Evolutionary conservation across 1,140 invertebrate genomes (phyloP).

Genomic region (Daktulosphaira vitifoliae): DNA sequence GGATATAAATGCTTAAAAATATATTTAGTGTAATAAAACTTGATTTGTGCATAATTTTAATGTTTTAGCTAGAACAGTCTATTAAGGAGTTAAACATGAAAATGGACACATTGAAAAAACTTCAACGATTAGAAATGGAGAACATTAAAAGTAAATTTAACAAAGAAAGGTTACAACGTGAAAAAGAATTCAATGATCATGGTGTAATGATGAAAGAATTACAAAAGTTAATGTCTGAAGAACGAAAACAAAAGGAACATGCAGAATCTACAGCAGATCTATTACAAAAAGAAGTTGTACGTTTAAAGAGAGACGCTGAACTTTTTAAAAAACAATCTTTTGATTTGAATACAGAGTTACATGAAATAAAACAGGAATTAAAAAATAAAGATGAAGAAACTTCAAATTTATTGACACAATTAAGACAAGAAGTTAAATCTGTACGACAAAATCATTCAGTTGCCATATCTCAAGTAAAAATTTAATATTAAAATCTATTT

Average conservation of each 20-base stretch:
- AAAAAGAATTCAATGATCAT: conserved; percentile 50
- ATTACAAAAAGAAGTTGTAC: conserved; percentile 43
- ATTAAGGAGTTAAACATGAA: conserved; percentile 49
- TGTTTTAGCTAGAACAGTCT: conserved; percentile 55
- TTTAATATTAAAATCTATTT: too few species aligned
- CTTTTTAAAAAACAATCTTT: conserved; percentile 49
- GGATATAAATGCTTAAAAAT: too few species aligned
- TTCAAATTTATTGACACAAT: conserved; percentile 52
- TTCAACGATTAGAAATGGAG: conserved; percentile 32
- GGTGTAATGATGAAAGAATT: conserved; percentile 59
- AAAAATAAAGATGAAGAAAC: conserved; percentile 54
- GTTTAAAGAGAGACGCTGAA: conserved; percentile 45
- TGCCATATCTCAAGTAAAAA: conserved; percentile 52
- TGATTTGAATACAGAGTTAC: conserved; percentile 55
- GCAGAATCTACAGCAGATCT: conserved; percentile 51
- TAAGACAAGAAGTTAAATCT: conserved; percentile 61
- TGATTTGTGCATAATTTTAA: too few species aligned
- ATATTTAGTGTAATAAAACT: too few species aligned
- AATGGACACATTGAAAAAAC: conserved; percentile 31
- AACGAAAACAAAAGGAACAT: conserved; percentile 53
- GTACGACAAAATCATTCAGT: conserved; percentile 61
- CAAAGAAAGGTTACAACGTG: conserved; percentile 31
- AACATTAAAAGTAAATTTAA: conserved; percentile 32
- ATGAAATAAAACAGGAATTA: conserved; percentile 54
- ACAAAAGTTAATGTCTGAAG: conserved; percentile 54